Evolutionary conservation across 2,113 vertebrate genomes (phyloP), one percentile per base, ranked within the genome.

Genomic region (Stigmatopora nigra): DNA sequence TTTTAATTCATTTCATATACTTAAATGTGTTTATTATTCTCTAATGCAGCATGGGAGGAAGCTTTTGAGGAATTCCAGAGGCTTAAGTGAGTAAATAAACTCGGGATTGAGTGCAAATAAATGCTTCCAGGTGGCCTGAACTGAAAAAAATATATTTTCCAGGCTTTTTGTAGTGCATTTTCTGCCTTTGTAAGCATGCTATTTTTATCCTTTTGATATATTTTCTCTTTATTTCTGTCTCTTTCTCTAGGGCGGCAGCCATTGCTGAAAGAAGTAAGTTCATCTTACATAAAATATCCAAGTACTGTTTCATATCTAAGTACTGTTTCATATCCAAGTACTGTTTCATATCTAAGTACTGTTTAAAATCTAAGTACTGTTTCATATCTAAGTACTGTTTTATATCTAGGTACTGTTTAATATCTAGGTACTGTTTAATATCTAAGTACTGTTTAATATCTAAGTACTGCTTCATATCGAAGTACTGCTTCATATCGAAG

Each of bases 201-300:
- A 7, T 8, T 19, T 82, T 78, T 82, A 76, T 22, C 20, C 22
- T 61, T 67, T 82, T 89, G 74, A 90, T 74, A 59, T 55, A 67
- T 22, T 82, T 46, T 77, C 41, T 80, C 48, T 77, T 36, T 31
- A 31, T 31, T 79, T 86, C 71, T 81, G 53, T 77, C 41, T 82
- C 74, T 81, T 81, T 86, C 75, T 64, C n/a, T 76, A 99, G 96
- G 84, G 93, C 94, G 79, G 95, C 94, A 70, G 96, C 96, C 0
- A 93, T 97, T 68, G 97, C 95, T 19, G 97, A 99, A 80, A 97
- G 92, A 94, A 98, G 97, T 99, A 88, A 98, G 96, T 94, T 70
- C 41, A 70, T 71, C 67, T 46, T 69, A 20, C 45, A 6, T 53
- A 22, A 80, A 76, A 72, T n/a, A n/a, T n/a, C n/a, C n/a, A n/a